Evolutionary conservation across 2,888 invertebrate genomes (phyloP), one percentile per base, ranked within the genome.

Genomic region (Cryptus viduatorius): DNA sequence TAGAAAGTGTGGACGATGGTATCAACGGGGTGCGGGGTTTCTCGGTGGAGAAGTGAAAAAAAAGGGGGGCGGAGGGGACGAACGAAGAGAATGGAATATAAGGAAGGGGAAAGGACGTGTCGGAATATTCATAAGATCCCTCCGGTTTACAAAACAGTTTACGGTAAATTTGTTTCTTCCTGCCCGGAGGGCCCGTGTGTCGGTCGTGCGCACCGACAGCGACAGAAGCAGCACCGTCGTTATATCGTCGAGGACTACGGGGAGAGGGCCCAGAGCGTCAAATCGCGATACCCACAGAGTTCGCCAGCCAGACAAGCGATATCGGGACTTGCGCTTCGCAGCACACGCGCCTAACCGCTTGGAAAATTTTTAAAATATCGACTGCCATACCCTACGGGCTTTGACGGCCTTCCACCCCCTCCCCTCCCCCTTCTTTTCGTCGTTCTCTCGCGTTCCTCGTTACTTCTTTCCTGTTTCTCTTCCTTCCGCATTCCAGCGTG

Each of bases 311-410:
- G 73, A 67, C 59, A 69, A 67, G 78, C 84, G 88, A 86, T 88
- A 88, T 87, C 86, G 83, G 85, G 76, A 84, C 83, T 87, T 76
- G 85, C 86, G 87, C 86, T 86, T 87, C 85, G 75, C 76, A 84
- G 89, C 88, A 87, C 88, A 88, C 87, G 86, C 80, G 86, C 75
- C 77, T 89, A 90, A 88, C 83, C 88, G 84, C 71, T 86, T 82
- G 88, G 88, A 88, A 88, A 88, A 88, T 88, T 88, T 88, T 86
- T 87, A 88, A 87, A 88, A 88, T 88, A 88, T 88, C 80, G 88
- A 87, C 84, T 85, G 72, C 76, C 82, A 44, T 42, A 16, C 69
- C 44, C 50, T 19, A 31, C 71, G 67, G 65, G 61, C 71, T 69
- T 48, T n/a, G 46, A 8, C 67, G 53, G n/a, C 29, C 67, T 53